Percentiles rank a stretch among this genome's conserved stretches.
Conservation (phyloP, 2,113 vertebrate genomes). For the Lagopus leucura region DNA sequence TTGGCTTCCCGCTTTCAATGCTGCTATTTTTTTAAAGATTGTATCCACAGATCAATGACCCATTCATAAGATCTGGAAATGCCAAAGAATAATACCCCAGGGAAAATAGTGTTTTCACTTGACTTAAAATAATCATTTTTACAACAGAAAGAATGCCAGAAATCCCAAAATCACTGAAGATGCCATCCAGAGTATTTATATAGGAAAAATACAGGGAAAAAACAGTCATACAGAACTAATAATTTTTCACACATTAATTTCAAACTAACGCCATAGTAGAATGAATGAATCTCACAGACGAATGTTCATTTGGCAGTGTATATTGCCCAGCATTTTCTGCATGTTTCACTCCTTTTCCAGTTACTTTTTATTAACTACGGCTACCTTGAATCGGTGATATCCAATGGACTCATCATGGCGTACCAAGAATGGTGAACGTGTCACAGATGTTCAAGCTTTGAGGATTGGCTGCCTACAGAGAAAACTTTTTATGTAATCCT, state of each 20-base stretch:
- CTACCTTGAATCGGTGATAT: neutral
- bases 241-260: neutral
- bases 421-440: neutral
- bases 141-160: neutral
- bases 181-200: neutral
- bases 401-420: neutral
- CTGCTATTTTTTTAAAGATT: constrained; percentile 24
- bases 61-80: constrained; percentile 33
- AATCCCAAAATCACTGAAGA: neutral
- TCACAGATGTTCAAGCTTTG: neutral
- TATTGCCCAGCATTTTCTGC: neutral
- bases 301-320: constrained; percentile 1
- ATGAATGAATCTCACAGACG: neutral
- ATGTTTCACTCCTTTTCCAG: neutral
- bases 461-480: neutral
- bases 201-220: neutral
- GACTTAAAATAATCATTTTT: constrained; percentile 9
- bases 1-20: neutral
- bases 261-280: neutral
- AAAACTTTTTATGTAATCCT: neutral
- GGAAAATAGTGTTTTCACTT: constrained; percentile 2
- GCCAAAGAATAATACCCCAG: neutral
- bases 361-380: neutral
- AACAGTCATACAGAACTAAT: neutral
- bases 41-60: constrained; percentile 23